A percentile compares a stretch with the other conserved stretches of the same genome.
Conservation (phyloP, 2,888 invertebrate species). For the Busseola fusca region DNA sequence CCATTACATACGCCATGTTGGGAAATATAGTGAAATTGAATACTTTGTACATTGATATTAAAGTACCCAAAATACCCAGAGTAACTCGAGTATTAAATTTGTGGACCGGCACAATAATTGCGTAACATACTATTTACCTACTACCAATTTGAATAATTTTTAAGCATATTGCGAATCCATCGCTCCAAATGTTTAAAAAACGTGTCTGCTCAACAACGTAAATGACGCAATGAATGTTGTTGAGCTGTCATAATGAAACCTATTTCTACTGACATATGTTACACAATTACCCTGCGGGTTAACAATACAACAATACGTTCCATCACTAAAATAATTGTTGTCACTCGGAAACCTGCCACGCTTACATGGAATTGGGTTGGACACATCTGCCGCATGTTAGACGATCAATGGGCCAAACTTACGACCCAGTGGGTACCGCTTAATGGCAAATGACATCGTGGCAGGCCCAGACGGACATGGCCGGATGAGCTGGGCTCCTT, state of each 20-base stretch:
- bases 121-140: no score
- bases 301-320: neutral
- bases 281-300: neutral
- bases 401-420: neutral
- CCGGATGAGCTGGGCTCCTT: neutral
- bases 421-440: neutral
- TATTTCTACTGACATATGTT: no score
- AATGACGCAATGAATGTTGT: no score
- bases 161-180: no score
- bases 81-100: neutral
- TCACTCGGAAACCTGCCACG: neutral
- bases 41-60: constrained; percentile 3
- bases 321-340: neutral
- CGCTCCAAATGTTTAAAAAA: no score
- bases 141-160: no score
- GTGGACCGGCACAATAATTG: neutral
- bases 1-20: constrained; percentile 35
- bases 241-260: no score
- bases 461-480: neutral
- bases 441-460: neutral
- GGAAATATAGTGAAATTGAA: constrained; percentile 21
- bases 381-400: neutral
- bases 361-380: neutral
- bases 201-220: no score
- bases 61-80: neutral